phyloP scores from a whole-genome alignment of 1,140 invertebrate species.

The Neodiprion pinetum region DNA sequence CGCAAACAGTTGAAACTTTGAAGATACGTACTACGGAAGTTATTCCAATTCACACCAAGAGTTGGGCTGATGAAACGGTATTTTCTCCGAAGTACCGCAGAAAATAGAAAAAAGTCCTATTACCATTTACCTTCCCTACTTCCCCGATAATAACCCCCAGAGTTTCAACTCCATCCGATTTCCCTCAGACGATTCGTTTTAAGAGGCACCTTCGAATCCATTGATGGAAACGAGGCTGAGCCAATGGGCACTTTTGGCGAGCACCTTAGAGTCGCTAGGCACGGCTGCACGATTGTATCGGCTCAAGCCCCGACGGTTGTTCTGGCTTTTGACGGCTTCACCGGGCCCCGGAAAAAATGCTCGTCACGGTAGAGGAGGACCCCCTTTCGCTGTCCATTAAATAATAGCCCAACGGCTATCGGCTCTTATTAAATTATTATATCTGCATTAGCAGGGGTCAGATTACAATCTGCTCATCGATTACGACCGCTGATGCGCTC shows the following conservation, averaged over 20 bases:
- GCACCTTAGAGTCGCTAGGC: background rate
- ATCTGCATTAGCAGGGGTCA: slow-evolving; percentile 49
- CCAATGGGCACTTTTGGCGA: slow-evolving; percentile 3
- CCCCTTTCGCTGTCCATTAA: slow-evolving; percentile 34
- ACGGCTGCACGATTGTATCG: background rate
- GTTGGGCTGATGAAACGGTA: too few species aligned
- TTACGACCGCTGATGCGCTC: slow-evolving; percentile 49
- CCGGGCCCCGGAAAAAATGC: slow-evolving; percentile 29
- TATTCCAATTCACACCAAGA: too few species aligned
- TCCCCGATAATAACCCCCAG: background rate
- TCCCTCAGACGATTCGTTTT: background rate
- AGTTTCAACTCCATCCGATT: background rate
- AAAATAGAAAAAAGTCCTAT: background rate
- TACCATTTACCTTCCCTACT: background rate
- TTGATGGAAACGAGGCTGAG: background rate
- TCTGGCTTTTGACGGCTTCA: slow-evolving; percentile 2
- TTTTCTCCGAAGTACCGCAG: background rate
- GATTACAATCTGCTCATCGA: slow-evolving; percentile 50
- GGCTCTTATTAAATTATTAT: slow-evolving; percentile 57
- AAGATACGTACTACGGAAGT: too few species aligned
- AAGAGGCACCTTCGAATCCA: background rate
- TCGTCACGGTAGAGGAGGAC: slow-evolving; percentile 38
- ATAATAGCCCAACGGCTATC: slow-evolving; percentile 45
- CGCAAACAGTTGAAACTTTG: too few species aligned
- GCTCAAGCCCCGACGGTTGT: background rate